Evolutionary conservation across 2,113 vertebrate species (phyloP).

Genomic region (Jacana jacana): DNA sequence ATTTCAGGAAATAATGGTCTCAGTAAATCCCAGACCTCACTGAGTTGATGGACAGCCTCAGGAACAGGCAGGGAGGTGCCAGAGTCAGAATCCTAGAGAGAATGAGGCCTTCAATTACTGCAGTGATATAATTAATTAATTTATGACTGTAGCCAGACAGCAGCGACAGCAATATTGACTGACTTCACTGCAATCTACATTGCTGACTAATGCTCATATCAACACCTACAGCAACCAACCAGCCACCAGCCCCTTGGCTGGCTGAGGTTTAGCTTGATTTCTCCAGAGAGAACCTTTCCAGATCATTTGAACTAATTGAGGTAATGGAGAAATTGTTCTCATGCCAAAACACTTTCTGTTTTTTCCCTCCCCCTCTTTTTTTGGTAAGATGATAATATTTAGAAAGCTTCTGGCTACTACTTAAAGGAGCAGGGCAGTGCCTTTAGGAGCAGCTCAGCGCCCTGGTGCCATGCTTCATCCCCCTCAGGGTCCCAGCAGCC

Average conservation of each 20-base stretch:
- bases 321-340: constrained; percentile 81
- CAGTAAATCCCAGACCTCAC: neutral
- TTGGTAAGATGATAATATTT: constrained; percentile 68
- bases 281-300: constrained; percentile 80
- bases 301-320: constrained; percentile 80
- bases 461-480: neutral
- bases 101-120: constrained; percentile 30
- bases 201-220: constrained; percentile 80
- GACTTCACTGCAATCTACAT: constrained; percentile 69
- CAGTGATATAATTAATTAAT: constrained; percentile 71
- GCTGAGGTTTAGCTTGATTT: constrained; percentile 65
- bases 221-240: constrained; percentile 72
- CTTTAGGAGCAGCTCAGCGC: neutral
- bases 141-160: constrained; percentile 37
- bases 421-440: neutral
- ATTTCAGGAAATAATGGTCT: constrained; percentile 11
- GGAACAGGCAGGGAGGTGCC: constrained; percentile 40
- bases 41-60: constrained; percentile 24
- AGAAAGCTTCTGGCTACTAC: constrained; percentile 33
- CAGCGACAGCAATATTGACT: constrained; percentile 64
- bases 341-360: constrained; percentile 70
- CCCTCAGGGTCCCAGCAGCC: neutral
- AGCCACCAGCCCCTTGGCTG: constrained; percentile 36
- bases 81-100: constrained; percentile 32
- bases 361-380: neutral